These are phyloP conservation scores for Muraenolepis orangiensis DNA, from an alignment of 2,797 vertebrate species.

Conservation along the genomic window DNA sequence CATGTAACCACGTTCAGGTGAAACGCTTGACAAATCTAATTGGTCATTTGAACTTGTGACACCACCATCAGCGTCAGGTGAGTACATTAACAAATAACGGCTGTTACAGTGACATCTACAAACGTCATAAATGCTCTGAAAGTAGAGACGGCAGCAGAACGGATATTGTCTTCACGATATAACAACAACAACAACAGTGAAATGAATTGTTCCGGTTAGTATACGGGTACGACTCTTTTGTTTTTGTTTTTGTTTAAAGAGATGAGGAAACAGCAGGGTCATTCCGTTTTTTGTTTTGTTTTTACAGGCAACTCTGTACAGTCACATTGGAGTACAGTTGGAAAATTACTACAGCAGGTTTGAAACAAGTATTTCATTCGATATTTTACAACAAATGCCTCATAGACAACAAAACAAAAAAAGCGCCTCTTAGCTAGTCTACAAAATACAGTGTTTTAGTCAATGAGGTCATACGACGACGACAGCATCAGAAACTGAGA, in stretches of 20 bases:
- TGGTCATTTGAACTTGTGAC: neutral
- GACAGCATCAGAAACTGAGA: conserved; percentile 40
- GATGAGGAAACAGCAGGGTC: conserved; percentile 18
- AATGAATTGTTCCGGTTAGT: neutral
- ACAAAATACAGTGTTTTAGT: conserved; percentile 71
- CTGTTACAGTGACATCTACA: neutral
- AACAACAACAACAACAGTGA: conserved; percentile 23
- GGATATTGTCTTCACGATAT: conserved; percentile 25
- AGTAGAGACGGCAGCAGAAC: conserved; percentile 27
- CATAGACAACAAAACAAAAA: conserved; percentile 29
- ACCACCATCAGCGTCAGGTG: neutral
- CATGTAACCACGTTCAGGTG: neutral
- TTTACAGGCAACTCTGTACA: conserved; percentile 11
- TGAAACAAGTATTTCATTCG: conserved; percentile 43
- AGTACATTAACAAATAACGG: neutral
- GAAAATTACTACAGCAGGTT: conserved; percentile 45
- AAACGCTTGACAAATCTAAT: neutral
- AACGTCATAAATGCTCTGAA: conserved; percentile 2
- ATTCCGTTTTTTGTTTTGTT: conserved; percentile 28
- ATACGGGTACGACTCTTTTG: conserved; percentile 12
- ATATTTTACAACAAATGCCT: conserved; percentile 51
- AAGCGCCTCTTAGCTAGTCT: conserved; percentile 62
- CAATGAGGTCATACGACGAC: conserved; percentile 44
- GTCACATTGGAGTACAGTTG: conserved; percentile 6
- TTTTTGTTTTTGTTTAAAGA: conserved; percentile 15